These are phyloP conservation scores for Cottoperca gobio DNA, from an alignment of 2,797 vertebrate species.

Conservation along the genomic window DNA sequence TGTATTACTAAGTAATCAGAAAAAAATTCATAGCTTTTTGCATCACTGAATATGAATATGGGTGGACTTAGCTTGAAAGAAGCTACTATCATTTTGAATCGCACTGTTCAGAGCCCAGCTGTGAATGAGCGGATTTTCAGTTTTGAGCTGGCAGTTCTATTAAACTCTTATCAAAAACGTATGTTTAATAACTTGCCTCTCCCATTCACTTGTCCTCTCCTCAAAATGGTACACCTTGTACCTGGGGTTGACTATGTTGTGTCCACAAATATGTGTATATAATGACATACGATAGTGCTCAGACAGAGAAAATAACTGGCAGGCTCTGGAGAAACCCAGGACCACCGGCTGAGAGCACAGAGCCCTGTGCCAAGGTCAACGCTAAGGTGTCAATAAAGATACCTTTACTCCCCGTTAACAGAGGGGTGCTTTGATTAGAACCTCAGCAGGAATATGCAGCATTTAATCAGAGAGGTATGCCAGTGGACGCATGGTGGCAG, in stretches of 20 bases:
- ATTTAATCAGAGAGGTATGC: constrained; percentile 42
- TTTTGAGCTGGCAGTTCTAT: background rate
- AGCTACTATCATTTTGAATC: background rate
- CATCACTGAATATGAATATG: constrained; percentile 18
- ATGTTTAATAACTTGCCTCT: constrained; percentile 34
- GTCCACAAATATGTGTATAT: constrained; percentile 71
- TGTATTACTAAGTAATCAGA: constrained; percentile 8
- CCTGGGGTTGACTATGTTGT: constrained; percentile 59
- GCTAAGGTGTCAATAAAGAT: constrained; percentile 73
- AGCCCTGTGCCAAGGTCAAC: constrained; percentile 63
- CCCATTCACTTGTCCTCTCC: background rate
- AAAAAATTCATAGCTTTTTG: constrained; percentile 11
- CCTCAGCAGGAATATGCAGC: constrained; percentile 38
- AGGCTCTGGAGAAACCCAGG: constrained; percentile 49
- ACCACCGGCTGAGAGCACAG: constrained; percentile 70
- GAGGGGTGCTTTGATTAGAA: constrained; percentile 65
- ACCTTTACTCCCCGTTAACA: constrained; percentile 55
- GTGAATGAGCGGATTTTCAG: constrained; percentile 8
- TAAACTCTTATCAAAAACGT: constrained; percentile 35
- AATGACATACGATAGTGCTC: constrained; percentile 62
- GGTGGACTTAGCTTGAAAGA: constrained; percentile 9
- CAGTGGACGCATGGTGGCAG: constrained; percentile 24
- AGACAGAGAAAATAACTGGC: constrained; percentile 63
- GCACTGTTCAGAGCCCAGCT: constrained; percentile 9
- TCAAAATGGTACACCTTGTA: constrained; percentile 48